phyloP scores from a whole-genome alignment of 2,888 invertebrate species.

The Sarcophaga rosellei region DNA sequence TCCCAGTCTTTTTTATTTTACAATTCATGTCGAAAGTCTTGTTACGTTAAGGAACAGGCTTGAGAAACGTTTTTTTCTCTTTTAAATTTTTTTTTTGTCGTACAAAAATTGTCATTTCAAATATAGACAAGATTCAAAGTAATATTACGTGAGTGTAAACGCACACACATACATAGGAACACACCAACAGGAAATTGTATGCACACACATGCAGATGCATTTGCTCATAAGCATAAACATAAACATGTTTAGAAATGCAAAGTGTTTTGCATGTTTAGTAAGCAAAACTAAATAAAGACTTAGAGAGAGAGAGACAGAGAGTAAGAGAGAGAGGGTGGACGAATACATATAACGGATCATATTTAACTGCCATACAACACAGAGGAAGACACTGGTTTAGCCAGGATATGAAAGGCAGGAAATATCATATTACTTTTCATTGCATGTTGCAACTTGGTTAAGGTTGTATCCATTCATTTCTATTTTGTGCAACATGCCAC shows the following conservation, averaged over 20 bases:
- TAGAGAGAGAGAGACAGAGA: neutral
- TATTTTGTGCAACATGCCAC: no score
- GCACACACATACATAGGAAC: slow-evolving; percentile 22
- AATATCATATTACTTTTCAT: slow-evolving; percentile 66
- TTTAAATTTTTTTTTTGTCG: neutral
- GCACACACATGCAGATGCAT: slow-evolving; percentile 24
- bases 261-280: slow-evolving; percentile 44
- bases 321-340: neutral
- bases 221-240: neutral
- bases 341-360: slow-evolving; percentile 29
- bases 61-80: slow-evolving; percentile 16
- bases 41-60: slow-evolving; percentile 35
- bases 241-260: slow-evolving; percentile 55
- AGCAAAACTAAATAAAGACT: neutral
- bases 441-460: slow-evolving; percentile 56
- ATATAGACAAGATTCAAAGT: slow-evolving; percentile 1
- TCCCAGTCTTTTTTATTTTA: neutral
- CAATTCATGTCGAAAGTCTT: neutral
- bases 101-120: slow-evolving; percentile 51
- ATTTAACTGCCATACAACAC: slow-evolving; percentile 20
- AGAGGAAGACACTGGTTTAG: neutral
- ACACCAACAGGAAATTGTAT: slow-evolving; percentile 18
- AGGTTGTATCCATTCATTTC: slow-evolving; percentile 19
- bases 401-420: slow-evolving; percentile 51
- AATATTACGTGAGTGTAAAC: neutral